Percentiles rank a stretch among this genome's conserved stretches.
phyloP scores from a whole-genome alignment of 2,888 invertebrate species.

The Volucella zonaria region DNA sequence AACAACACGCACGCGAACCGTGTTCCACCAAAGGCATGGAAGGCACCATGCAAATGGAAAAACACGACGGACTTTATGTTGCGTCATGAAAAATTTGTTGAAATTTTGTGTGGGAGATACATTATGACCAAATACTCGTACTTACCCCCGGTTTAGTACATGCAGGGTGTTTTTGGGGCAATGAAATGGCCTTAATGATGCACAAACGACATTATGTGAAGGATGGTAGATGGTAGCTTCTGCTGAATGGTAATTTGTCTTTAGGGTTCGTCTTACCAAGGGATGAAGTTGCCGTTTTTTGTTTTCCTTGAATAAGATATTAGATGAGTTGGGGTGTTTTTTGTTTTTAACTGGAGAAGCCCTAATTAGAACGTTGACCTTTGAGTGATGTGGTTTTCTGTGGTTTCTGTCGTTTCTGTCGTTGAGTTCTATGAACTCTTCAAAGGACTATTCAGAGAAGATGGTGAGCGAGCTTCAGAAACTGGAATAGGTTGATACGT shows the following conservation, averaged over 20 bases:
- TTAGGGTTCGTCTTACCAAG: conserved; percentile 11
- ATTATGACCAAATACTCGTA: conserved; percentile 6
- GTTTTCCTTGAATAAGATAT: too few relatives aligned
- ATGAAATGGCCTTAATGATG: conserved; percentile 49
- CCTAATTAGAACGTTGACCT: conserved; percentile 63
- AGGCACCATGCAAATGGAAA: conserved; percentile 28
- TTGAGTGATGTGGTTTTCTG: conserved; percentile 29
- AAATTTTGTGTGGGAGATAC: conserved; percentile 6
- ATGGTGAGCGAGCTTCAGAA: conserved; percentile 17
- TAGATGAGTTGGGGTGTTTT: conserved; percentile 3
- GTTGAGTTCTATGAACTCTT: conserved; percentile 6
- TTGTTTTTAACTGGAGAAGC: conserved; percentile 15
- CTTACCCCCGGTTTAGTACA: background rate
- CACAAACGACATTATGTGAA: conserved; percentile 17
- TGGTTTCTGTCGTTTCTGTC: conserved; percentile 1
- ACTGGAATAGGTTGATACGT: conserved; percentile 32
- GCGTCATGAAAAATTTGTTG: conserved; percentile 30
- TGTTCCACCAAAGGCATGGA: background rate
- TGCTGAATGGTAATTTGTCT: conserved; percentile 52
- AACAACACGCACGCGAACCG: conserved; percentile 60
- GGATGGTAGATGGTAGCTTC: background rate
- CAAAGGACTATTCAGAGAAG: background rate
- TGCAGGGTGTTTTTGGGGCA: conserved; percentile 12
- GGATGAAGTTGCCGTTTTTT: conserved; percentile 1
- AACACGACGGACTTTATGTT: conserved; percentile 28